Evolutionary conservation across 2,797 vertebrate genomes (phyloP).

Genomic region (Sylvia borin): DNA sequence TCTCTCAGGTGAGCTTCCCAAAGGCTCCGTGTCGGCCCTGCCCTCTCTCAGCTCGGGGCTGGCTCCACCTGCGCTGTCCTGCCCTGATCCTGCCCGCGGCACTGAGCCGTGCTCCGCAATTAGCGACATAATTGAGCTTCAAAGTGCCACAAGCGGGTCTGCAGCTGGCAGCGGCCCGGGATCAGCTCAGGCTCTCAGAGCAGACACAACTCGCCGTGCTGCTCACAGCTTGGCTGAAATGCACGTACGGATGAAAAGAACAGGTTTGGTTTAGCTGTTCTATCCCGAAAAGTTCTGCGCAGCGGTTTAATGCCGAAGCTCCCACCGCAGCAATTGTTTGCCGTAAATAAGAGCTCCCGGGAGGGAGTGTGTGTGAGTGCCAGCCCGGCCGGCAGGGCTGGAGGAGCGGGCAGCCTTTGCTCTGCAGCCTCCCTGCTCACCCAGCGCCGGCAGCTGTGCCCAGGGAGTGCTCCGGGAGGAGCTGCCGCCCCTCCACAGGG

Average conservation of each 20-base stretch:
- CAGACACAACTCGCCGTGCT: neutral
- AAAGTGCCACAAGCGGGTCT: rapidly evolving
- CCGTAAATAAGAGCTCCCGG: neutral
- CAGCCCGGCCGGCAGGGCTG: rapidly evolving
- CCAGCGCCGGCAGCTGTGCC: neutral
- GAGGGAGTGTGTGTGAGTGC: neutral
- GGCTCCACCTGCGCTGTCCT: neutral
- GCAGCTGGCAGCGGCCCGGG: neutral
- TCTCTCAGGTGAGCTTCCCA: neutral
- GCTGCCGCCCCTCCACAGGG: neutral
- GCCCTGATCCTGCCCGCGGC: neutral
- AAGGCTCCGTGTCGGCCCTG: rapidly evolving
- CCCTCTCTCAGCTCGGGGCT: neutral
- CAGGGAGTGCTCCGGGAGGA: neutral
- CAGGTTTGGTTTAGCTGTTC: neutral
- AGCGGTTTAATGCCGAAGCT: neutral
- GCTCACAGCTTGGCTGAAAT: neutral
- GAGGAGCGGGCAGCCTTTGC: neutral
- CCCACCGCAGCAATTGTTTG: neutral
- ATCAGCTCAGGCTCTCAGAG: neutral
- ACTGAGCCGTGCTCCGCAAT: rapidly evolving
- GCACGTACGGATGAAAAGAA: neutral
- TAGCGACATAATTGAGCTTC: rapidly evolving
- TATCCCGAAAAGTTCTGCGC: neutral
- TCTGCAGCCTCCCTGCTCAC: neutral